Evolutionary conservation across 1,140 invertebrate species (phyloP).

Genomic region (Phthorimaea operculella): DNA sequence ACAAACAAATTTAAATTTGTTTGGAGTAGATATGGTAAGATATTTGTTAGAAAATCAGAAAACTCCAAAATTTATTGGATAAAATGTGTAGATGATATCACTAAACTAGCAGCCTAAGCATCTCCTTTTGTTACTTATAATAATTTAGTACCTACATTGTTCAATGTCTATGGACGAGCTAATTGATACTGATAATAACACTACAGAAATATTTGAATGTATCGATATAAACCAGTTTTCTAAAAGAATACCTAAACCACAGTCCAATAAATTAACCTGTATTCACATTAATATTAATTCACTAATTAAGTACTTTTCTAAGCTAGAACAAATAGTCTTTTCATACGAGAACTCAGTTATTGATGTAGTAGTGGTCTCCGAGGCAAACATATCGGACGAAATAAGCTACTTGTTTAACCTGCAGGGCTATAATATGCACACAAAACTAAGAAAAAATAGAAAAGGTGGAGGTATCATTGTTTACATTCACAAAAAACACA

Average conservation of each 20-base stretch:
- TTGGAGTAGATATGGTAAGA: slow-evolving; percentile 7
- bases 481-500: slow-evolving; percentile 9
- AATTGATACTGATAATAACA: neutral
- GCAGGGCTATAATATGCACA: slow-evolving; percentile 3
- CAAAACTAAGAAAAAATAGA: slow-evolving; percentile 7
- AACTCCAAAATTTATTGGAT: slow-evolving; percentile 4
- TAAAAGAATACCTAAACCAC: neutral
- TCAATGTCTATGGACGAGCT: neutral
- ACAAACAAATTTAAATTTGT: slow-evolving; percentile 8
- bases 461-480: slow-evolving; percentile 10
- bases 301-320: neutral
- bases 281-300: slow-evolving; percentile 7
- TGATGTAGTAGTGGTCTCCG: slow-evolving; percentile 2
- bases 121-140: neutral
- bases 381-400: slow-evolving; percentile 2
- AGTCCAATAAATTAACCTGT: neutral
- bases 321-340: slow-evolving; percentile 1
- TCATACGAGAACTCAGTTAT: neutral
- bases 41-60: slow-evolving; percentile 5
- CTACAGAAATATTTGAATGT: slow-evolving; percentile 4
- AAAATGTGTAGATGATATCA: neutral
- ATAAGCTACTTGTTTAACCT: slow-evolving; percentile 6
- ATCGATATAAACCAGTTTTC: slow-evolving; percentile 3
- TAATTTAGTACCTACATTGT: neutral
- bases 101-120: neutral